Evolutionary conservation across 2,888 invertebrate species (phyloP), one percentile per base, ranked within the genome.

Genomic region (Erebia epiphron): DNA sequence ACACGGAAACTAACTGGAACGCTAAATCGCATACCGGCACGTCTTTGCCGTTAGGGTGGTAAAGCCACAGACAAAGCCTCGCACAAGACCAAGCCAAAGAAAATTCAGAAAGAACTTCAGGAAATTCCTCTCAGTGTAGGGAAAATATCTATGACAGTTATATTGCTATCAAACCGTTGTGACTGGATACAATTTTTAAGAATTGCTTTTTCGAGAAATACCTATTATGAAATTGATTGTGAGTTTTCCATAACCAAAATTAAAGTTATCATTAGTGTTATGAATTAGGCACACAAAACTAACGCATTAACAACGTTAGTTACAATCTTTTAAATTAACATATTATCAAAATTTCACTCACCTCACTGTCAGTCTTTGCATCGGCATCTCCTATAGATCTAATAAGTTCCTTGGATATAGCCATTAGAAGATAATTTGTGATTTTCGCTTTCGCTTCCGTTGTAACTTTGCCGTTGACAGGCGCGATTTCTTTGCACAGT

Each of bases 351-450:
- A 49, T 49, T 76, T 80, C 78, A 88, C 89, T 87, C 78, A 92
- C 93, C 92, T 93, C 92, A 58, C 93, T 92, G 81, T 93, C 93
- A 81, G 93, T 93, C 86, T 93, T 93, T 78, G 92, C 92, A 75
- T 93, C 93, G 16, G 93, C 93, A 74, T 93, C 93, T 68, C 93
- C 93, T 74, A 93, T 93, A 57, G 93, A 93, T 79, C 93, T 88
- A 76, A 93, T 92, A 70, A 93, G 89, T 79, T 93, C 93, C 82
- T 93, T 93, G 61, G 93, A 93, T 82, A 93, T 93, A 81, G 92
- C 92, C 91, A 92, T 91, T 80, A 93, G 82, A 78, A 93, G 90
- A 83, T 92, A 93, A 88, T 93, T 93, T 74, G 89, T 91, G 76
- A 93, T 93, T 86, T 92, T 92, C 75, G 91, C 88, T 88, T 91